phyloP scores from a whole-genome alignment of 92 coral and sea anemone species.

The Scolanthus callimorphus region DNA sequence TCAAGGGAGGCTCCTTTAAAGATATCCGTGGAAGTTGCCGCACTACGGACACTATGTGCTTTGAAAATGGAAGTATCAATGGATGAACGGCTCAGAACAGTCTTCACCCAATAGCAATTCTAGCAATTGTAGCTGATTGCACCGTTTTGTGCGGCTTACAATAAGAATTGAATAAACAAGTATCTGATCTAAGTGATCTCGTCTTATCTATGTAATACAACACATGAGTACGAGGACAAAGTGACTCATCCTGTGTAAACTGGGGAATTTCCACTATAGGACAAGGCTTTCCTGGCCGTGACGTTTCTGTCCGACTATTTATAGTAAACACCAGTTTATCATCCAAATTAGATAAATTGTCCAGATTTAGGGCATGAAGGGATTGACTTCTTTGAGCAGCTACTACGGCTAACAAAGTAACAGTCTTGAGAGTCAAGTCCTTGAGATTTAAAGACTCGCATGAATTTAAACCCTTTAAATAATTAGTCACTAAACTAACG shows the following conservation, averaged over 20 bases:
- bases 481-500: no score
- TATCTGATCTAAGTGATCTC: not conserved
- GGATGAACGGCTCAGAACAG: constrained; percentile 1
- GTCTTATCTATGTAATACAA: not conserved
- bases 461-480: constrained; percentile 12
- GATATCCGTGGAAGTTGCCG: constrained; percentile 7
- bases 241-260: not conserved
- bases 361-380: constrained; percentile 14
- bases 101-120: constrained; percentile 19
- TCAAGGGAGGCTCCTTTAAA: constrained; percentile 11
- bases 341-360: not conserved
- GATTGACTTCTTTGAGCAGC: constrained; percentile 32
- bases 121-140: not conserved
- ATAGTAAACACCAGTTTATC: not conserved
- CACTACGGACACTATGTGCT: constrained; percentile 21
- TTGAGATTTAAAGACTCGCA: constrained; percentile 15
- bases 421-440: constrained; percentile 25
- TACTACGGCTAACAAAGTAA: constrained; percentile 20
- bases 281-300: constrained; percentile 14
- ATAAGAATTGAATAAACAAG: constrained; percentile 6
- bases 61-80: constrained; percentile 5
- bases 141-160: constrained; percentile 8
- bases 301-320: not conserved
- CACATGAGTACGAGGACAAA: not conserved
- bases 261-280: constrained; percentile 1